These are phyloP conservation scores for Ara ararauna DNA, from an alignment of 2,797 vertebrate species.

Conservation along the genomic window DNA sequence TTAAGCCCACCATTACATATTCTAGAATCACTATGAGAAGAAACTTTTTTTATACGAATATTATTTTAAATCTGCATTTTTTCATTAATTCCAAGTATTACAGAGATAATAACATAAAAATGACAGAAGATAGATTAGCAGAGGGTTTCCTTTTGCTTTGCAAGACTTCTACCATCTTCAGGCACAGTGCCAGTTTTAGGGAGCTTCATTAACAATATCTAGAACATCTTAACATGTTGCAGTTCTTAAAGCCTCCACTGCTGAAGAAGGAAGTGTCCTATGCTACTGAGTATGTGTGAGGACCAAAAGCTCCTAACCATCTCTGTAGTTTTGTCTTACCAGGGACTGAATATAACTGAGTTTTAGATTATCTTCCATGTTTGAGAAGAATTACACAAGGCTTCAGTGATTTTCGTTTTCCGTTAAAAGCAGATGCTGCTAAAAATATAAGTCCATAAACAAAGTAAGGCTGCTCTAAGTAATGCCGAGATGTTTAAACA, in stretches of 20 bases:
- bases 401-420: background rate
- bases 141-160: background rate
- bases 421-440: background rate
- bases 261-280: background rate
- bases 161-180: background rate
- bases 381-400: rapidly evolving
- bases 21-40: background rate
- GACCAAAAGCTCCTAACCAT: background rate
- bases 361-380: background rate
- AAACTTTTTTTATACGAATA: background rate
- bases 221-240: background rate
- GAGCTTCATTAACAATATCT: background rate
- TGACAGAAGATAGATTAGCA: background rate
- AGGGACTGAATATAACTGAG: background rate
- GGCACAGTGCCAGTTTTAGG: background rate
- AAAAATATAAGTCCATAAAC: background rate
- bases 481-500: background rate
- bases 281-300: background rate
- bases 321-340: background rate
- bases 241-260: background rate
- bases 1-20: background rate
- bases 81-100: background rate
- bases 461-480: background rate
- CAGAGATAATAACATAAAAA: background rate
- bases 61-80: background rate